Evolutionary conservation across 2,113 vertebrate genomes (phyloP).

Genomic region (Pseudopodoces humilis): DNA sequence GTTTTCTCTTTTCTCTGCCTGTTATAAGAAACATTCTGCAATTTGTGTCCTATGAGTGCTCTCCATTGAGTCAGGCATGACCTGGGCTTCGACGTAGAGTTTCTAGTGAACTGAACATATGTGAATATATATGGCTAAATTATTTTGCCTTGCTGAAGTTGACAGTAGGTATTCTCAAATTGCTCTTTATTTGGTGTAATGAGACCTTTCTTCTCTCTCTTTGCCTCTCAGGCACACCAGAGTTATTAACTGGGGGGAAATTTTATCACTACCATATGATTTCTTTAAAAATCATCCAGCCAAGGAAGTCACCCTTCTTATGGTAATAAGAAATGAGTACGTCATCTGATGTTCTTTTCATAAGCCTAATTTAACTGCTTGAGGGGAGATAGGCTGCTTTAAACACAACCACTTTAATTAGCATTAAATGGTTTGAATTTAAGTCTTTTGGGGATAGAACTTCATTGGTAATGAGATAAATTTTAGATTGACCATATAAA

Average conservation of each 20-base stretch:
- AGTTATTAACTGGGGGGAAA: background rate
- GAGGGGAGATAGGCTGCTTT: background rate
- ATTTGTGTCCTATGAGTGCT: background rate
- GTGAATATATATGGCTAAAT: background rate
- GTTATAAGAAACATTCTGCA: background rate
- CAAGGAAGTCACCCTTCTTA: background rate
- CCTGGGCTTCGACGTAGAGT: background rate
- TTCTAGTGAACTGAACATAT: background rate
- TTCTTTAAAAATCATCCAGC: conserved; percentile 31
- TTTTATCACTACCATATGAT: background rate
- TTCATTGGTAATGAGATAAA: background rate
- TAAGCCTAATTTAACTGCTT: background rate
- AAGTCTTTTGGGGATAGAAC: background rate
- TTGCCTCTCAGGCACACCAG: background rate
- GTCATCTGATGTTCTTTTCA: background rate
- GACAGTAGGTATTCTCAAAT: background rate
- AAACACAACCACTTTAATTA: background rate
- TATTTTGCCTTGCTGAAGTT: background rate
- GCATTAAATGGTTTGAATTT: background rate
- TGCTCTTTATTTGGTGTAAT: background rate
- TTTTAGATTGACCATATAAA: background rate
- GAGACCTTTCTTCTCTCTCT: background rate
- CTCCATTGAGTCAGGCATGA: background rate
- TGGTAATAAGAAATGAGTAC: background rate
- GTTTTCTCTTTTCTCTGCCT: background rate